phyloP scores from a whole-genome alignment of 2,113 vertebrate genomes.

The Amphiprion percula region DNA sequence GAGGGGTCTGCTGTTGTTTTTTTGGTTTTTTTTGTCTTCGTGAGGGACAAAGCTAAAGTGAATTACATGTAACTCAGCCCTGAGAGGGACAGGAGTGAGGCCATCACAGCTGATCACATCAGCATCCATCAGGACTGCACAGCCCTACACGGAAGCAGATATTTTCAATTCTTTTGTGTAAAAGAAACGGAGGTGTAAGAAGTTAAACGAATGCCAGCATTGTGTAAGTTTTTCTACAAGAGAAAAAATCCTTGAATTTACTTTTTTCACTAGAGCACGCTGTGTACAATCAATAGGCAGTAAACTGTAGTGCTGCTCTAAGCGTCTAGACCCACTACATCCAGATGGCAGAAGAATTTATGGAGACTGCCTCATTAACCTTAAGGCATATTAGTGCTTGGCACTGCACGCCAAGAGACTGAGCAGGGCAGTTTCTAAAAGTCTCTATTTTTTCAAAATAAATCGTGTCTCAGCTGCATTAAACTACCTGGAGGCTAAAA shows the following conservation, averaged over 20 bases:
- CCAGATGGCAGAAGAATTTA: constrained; percentile 83
- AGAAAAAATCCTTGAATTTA: constrained; percentile 1
- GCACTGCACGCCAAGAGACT: constrained; percentile 68
- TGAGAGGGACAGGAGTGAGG: constrained; percentile 47
- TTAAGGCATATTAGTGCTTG: constrained; percentile 80
- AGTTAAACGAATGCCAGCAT: background rate
- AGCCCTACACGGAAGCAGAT: constrained; percentile 1
- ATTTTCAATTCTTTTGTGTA: background rate
- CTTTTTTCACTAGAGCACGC: constrained; percentile 45
- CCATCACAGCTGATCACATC: constrained; percentile 57
- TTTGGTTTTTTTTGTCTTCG: constrained; percentile 36
- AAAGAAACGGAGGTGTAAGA: constrained; percentile 4
- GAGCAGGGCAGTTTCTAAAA: constrained; percentile 53
- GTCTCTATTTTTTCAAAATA: background rate
- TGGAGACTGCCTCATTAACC: constrained; percentile 86
- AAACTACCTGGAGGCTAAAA: constrained; percentile 36
- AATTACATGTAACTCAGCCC: constrained; percentile 68
- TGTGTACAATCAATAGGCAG: constrained; percentile 53
- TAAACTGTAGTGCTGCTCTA: constrained; percentile 65
- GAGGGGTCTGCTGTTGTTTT: constrained; percentile 36
- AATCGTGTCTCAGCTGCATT: constrained; percentile 52
- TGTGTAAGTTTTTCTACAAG: constrained; percentile 1
- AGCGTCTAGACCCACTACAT: constrained; percentile 71
- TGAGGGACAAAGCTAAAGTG: constrained; percentile 65
- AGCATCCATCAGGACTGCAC: constrained; percentile 13